Conservation (phyloP, 2,888 invertebrate genomes). For the Clivina fossor region DNA sequence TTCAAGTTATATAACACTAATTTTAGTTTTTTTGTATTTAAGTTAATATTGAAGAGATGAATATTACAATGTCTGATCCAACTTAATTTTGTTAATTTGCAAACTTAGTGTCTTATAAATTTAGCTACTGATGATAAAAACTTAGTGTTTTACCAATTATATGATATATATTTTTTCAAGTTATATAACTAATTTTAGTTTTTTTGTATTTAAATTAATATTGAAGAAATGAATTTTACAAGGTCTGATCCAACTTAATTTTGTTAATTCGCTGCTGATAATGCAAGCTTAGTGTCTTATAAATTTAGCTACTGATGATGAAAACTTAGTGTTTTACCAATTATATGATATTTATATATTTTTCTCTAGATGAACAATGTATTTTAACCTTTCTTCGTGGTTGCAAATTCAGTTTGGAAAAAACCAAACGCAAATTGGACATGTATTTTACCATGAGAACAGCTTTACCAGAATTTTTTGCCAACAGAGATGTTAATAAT, state of each 20-base stretch:
- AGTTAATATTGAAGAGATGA: not conserved
- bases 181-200: not conserved
- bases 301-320: no score
- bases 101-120: no score
- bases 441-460: slow-evolving; percentile 87
- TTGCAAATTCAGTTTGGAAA: slow-evolving; percentile 84
- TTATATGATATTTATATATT: not conserved
- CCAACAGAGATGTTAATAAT: slow-evolving; percentile 70
- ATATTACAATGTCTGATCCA: not conserved
- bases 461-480: slow-evolving; percentile 80
- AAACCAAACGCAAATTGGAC: slow-evolving; percentile 81
- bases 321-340: no score
- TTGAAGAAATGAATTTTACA: no score
- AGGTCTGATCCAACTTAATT: no score
- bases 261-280: no score
- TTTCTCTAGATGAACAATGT: slow-evolving; percentile 67
- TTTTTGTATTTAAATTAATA: not conserved
- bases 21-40: not conserved
- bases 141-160: no score
- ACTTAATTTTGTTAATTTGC: not conserved
- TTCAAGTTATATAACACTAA: no score
- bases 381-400: slow-evolving; percentile 81
- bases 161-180: not conserved
- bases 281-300: no score
- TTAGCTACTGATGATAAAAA: no score